Evolutionary conservation across 2,888 invertebrate species (phyloP), one percentile per base, ranked within the genome.

Genomic region (Lasioglossum marginatum): DNA sequence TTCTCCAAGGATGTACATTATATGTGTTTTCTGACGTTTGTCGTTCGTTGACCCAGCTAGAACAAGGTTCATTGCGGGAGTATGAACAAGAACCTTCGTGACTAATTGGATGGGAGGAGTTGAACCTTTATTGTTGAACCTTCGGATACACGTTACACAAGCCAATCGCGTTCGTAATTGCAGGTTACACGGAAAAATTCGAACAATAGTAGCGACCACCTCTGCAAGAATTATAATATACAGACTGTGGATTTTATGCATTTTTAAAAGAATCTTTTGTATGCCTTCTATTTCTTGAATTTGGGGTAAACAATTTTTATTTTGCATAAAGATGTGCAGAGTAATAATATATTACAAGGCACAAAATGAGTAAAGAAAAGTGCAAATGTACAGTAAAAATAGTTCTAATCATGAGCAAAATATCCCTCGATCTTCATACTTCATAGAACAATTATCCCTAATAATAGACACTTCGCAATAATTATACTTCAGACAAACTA

Each of bases 1-100:
- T 23, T 52, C 23, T 23, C 8, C 23, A 23, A 23, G 23, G 8
- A 48, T 52, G 23, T 52, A 2, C n/a, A n/a, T 23, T 6, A n/a
- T 34, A 34, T 57, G 52, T 37, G 57, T 37, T 31, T 52, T 37
- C 34, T 6, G 12, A 57, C 2, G 16, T 16, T 57, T 31, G 10
- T n/a, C 45, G 82, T 73, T 45, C 83, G 71, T 82, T 68, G 66
- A 82, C 77, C 72, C 77, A 71, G 37, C 27, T 60, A 27, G 14
- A 60, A 60, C 14, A 57, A 27, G 57, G 57, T 60, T 60, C 57
- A 4, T 4, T 3, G 60, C 27, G 60, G 1, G 60, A 60, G 60
- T 27, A 14, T 27, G 27, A 14, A 12, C 60, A 60, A 60, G 60
- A 60, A 60, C 27, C 60, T 60, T 60, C 60, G 27, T 27, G 34